These are phyloP conservation scores for Drosophila mulleri DNA, from an alignment of 2,888 invertebrate species.

Conservation along the genomic window DNA sequence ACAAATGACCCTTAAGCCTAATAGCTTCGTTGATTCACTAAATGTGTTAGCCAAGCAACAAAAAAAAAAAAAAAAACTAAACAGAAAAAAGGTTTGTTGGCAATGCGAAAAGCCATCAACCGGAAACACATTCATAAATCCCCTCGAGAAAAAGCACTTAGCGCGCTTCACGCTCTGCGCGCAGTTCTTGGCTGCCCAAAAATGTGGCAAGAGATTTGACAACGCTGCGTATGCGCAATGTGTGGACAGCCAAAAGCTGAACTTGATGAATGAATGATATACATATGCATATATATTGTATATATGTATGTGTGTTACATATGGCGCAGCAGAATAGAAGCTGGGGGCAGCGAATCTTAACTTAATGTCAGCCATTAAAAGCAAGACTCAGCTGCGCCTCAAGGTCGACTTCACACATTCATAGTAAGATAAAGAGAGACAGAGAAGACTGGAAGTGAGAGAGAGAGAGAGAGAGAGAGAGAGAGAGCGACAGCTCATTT, in stretches of 20 bases:
- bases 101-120: constrained; percentile 57
- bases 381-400: constrained; percentile 47
- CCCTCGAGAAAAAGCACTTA: constrained; percentile 42
- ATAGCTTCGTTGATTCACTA: constrained; percentile 57
- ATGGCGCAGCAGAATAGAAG: constrained; percentile 56
- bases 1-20: constrained; percentile 42
- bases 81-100: constrained; percentile 16
- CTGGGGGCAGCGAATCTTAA: neutral
- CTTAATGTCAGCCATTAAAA: constrained; percentile 47
- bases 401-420: constrained; percentile 57
- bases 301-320: neutral
- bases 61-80: neutral
- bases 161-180: constrained; percentile 75
- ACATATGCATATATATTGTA: constrained; percentile 18
- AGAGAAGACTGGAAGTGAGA: too few relatives aligned
- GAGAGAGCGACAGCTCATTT: neutral
- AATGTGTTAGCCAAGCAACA: constrained; percentile 43
- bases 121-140: constrained; percentile 80
- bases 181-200: constrained; percentile 68
- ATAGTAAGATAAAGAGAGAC: neutral
- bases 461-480: neutral
- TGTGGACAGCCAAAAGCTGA: constrained; percentile 14
- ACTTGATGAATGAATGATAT: constrained; percentile 46
- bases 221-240: constrained; percentile 54
- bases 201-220: constrained; percentile 56